These are phyloP conservation scores for Rhizoglyphus robini DNA, from an alignment of 1,140 invertebrate species.

Conservation along the genomic window DNA sequence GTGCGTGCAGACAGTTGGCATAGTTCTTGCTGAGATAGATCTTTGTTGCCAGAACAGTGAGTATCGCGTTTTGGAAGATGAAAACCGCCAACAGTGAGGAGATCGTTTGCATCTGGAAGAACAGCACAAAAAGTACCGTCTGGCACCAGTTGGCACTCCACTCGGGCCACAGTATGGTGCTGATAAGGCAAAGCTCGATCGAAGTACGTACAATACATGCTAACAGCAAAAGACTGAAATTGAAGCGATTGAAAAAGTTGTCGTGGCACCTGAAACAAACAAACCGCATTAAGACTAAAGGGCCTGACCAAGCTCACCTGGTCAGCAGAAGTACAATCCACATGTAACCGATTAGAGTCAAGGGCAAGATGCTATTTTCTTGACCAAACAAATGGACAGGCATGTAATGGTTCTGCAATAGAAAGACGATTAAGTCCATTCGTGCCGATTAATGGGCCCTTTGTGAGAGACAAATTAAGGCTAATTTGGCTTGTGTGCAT, in stretches of 20 bases:
- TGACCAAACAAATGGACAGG: not conserved
- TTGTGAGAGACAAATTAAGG: not conserved
- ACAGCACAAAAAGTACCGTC: not conserved
- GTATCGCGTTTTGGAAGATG: constrained; percentile 5
- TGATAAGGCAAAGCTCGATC: not conserved
- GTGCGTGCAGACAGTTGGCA: not conserved
- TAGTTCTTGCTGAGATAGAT: constrained; percentile 12
- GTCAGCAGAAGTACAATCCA: not conserved
- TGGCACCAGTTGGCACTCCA: not conserved
- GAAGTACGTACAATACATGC: not conserved
- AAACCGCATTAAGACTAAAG: not conserved
- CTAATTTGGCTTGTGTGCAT: constrained; percentile 3
- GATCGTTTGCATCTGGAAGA: not conserved
- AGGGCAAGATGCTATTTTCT: not conserved
- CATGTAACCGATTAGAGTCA: not conserved
- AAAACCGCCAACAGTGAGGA: not conserved
- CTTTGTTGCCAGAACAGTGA: not conserved
- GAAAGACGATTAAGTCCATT: not conserved
- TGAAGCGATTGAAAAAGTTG: constrained; percentile 6
- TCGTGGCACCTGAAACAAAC: not conserved
- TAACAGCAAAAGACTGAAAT: not conserved
- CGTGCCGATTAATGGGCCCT: not conserved
- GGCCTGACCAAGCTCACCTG: not conserved
- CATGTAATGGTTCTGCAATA: not conserved
- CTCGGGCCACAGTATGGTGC: not conserved